Evolutionary conservation across 2,113 vertebrate species (phyloP), one percentile per base, ranked within the genome.

Genomic region (Solea solea): DNA sequence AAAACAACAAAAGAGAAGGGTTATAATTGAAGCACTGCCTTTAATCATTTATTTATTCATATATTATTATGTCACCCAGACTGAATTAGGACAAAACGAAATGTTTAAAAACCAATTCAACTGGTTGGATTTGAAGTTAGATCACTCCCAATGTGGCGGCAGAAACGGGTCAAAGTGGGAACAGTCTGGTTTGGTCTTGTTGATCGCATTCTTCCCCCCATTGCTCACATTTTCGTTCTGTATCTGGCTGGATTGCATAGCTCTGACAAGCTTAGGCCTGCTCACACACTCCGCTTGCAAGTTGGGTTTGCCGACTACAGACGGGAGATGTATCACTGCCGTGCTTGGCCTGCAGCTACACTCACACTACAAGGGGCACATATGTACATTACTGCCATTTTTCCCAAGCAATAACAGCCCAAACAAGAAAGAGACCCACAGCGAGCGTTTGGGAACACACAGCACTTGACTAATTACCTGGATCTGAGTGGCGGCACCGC

Each of bases 161-260:
- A 90, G 69, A 82, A 90, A 76, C 85, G 82, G 82, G 82, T 91
- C 89, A 91, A 72, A 88, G 77, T 80, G 39, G 69, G 68, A 86
- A 73, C 71, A 62, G 88, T 91, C 69, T 92, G 93, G 21, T 92
- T 91, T 78, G 86, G 90, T 93, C 94, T 93, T 94, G 94, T 93
- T 92, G 84, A 89, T 81, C 82, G 72, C 83, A 93, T 93, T 93
- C 91, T 76, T 92, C 83, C 85, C 71, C 86, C 90, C 91, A 91
- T 92, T 88, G 90, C 91, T 92, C 83, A 91, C 89, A 94, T 93
- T 92, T 92, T 91, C 90, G 90, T 53, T 80, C 78, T 60, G 61
- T 90, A 93, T 94, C 91, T 56, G 81, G 93, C 91, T 89, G 87
- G 91, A 86, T 92, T 81, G 91, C 93, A 94, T 94, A 91, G 88